Conservation (phyloP, 2,888 invertebrate genomes). For the Lomographa bimaculata region DNA sequence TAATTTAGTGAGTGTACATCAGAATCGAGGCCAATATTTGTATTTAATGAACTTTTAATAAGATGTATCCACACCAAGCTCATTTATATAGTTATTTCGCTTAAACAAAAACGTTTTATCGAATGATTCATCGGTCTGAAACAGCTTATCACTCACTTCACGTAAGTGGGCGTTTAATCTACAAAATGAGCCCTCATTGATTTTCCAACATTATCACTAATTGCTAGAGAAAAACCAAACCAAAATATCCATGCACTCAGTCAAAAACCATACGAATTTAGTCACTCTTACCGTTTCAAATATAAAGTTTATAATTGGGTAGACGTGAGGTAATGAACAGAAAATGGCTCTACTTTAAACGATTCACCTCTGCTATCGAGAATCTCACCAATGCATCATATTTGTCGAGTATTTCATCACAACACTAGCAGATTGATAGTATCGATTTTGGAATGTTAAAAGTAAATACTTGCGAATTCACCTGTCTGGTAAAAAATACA, state of each 20-base stretch:
- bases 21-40: too few relatives aligned
- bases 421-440: constrained; percentile 55
- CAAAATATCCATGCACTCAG: constrained; percentile 14
- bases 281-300: constrained; percentile 14
- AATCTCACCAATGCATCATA: constrained; percentile 77
- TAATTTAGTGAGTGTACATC: too few relatives aligned
- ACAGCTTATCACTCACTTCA: constrained; percentile 63
- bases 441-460: constrained; percentile 61
- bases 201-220: constrained; percentile 68
- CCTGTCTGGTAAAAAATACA: constrained; percentile 32
- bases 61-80: too few relatives aligned
- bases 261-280: constrained; percentile 6
- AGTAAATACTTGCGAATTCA: constrained; percentile 52
- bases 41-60: too few relatives aligned
- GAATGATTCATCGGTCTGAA: constrained; percentile 49
- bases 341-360: constrained; percentile 41
- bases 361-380: constrained; percentile 57
- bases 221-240: constrained; percentile 56
- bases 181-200: constrained; percentile 73
- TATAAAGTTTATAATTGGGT: constrained; percentile 37
- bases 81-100: too few relatives aligned
- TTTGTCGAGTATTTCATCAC: constrained; percentile 71
- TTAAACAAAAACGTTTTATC: constrained; percentile 37
- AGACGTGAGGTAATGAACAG: constrained; percentile 8
- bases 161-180: constrained; percentile 63